These are phyloP conservation scores for Dione vanillae DNA, from an alignment of 2,888 invertebrate species.

Conservation along the genomic window DNA sequence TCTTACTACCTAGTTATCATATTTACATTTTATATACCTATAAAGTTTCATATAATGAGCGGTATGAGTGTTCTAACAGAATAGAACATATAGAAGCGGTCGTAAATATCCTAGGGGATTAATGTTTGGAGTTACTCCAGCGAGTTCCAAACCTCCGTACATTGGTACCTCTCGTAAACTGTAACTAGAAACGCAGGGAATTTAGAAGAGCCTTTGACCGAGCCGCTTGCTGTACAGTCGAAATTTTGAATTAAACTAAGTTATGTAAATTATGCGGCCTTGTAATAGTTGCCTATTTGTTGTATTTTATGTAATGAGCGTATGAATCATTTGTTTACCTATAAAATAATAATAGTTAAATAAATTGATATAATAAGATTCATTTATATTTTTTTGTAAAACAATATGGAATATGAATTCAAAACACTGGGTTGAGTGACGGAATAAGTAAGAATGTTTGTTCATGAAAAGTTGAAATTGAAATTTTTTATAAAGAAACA, in stretches of 20 bases:
- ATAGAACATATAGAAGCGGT: constrained; percentile 50
- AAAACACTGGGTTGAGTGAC: too few species aligned
- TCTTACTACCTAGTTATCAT: background rate
- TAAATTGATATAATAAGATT: too few species aligned
- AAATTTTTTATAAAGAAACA: too few species aligned
- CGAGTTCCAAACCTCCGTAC: constrained; percentile 43
- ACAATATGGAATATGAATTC: too few species aligned
- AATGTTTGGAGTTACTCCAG: constrained; percentile 50
- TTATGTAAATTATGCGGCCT: constrained; percentile 23
- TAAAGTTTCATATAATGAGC: constrained; percentile 18
- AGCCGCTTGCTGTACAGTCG: constrained; percentile 26
- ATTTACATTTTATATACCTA: background rate
- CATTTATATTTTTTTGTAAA: too few species aligned
- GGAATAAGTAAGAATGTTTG: too few species aligned
- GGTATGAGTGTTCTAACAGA: constrained; percentile 45
- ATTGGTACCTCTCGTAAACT: constrained; percentile 45
- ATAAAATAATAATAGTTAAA: too few species aligned
- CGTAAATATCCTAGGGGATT: constrained; percentile 58
- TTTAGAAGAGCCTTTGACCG: constrained; percentile 32
- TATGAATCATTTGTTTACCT: too few species aligned
- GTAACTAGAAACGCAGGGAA: constrained; percentile 46
- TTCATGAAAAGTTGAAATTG: too few species aligned
- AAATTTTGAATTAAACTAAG: constrained; percentile 21
- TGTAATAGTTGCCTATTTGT: background rate
- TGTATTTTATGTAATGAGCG: background rate